Evolutionary conservation across 2,113 vertebrate species (phyloP).

Genomic region (Seriola aureovittata): DNA sequence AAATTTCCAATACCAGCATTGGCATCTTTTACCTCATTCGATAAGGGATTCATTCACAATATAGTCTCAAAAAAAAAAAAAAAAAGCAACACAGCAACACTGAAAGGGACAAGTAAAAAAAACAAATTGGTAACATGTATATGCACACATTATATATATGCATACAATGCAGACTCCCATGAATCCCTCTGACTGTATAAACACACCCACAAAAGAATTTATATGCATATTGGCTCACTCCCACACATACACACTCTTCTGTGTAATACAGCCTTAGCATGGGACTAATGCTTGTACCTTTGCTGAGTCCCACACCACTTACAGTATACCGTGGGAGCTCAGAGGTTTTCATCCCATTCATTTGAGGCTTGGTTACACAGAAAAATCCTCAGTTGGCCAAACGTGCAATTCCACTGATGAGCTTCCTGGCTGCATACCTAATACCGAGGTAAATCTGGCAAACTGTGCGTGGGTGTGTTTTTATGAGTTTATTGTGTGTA

Average conservation of each 20-base stretch:
- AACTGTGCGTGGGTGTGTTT: conserved; percentile 47
- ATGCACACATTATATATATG: conserved; percentile 8
- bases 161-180: background rate
- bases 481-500: conserved; percentile 36
- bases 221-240: conserved; percentile 23
- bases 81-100: background rate
- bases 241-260: conserved; percentile 26
- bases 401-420: conserved; percentile 78
- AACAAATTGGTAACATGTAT: background rate
- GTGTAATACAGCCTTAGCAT: conserved; percentile 24
- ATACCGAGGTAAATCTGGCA: conserved; percentile 61
- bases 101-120: background rate
- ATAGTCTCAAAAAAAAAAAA: background rate
- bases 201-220: conserved; percentile 18
- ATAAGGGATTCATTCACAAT: background rate
- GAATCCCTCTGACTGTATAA: conserved; percentile 8
- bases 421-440: conserved; percentile 66
- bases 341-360: conserved; percentile 67
- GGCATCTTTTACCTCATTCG: background rate
- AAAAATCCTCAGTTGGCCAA: conserved; percentile 74
- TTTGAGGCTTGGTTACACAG: conserved; percentile 73
- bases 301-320: conserved; percentile 48
- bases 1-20: background rate
- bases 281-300: conserved; percentile 42
- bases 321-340: conserved; percentile 55